A percentile compares a stretch with the other conserved stretches of the same genome.
These are phyloP conservation scores for Cheilosia variabilis DNA, from an alignment of 2,888 invertebrate species.

Conservation along the genomic window DNA sequence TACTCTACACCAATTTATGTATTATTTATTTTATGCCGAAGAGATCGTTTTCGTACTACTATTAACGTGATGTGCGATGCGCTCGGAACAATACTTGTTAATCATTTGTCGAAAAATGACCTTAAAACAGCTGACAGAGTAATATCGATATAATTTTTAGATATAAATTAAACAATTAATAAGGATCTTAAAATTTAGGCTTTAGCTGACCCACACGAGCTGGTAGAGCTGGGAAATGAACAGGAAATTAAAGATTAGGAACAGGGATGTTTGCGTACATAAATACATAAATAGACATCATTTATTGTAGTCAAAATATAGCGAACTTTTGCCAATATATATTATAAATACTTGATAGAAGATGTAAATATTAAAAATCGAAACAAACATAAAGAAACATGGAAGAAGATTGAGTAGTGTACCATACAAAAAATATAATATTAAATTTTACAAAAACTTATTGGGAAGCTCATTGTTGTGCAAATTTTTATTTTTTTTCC, in stretches of 20 bases:
- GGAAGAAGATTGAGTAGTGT: neutral
- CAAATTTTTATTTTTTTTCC: constrained; percentile 1
- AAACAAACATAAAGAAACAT: constrained; percentile 1
- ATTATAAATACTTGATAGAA: constrained; percentile 35
- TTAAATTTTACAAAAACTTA: constrained; percentile 5
- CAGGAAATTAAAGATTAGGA: constrained; percentile 83
- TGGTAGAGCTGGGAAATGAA: constrained; percentile 86
- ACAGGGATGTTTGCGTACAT: constrained; percentile 1
- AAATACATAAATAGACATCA: neutral
- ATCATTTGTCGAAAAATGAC: constrained; percentile 92
- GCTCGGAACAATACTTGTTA: constrained; percentile 95
- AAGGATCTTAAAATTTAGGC: constrained; percentile 78
- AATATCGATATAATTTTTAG: constrained; percentile 73
- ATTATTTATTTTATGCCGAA: constrained; percentile 81
- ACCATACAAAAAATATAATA: neutral
- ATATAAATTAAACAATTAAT: neutral
- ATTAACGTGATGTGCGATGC: constrained; percentile 98
- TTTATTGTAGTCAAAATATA: constrained; percentile 21
- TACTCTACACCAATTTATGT: neutral
- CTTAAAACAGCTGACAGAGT: constrained; percentile 84
- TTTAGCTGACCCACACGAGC: constrained; percentile 87
- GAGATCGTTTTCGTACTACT: constrained; percentile 94
- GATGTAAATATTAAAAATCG: constrained; percentile 60
- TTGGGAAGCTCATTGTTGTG: constrained; percentile 23
- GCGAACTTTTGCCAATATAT: constrained; percentile 24